Base-by-base conservation (phyloP, 2,113 vertebrate genomes). In the Eolophus roseicapilla region DNA sequence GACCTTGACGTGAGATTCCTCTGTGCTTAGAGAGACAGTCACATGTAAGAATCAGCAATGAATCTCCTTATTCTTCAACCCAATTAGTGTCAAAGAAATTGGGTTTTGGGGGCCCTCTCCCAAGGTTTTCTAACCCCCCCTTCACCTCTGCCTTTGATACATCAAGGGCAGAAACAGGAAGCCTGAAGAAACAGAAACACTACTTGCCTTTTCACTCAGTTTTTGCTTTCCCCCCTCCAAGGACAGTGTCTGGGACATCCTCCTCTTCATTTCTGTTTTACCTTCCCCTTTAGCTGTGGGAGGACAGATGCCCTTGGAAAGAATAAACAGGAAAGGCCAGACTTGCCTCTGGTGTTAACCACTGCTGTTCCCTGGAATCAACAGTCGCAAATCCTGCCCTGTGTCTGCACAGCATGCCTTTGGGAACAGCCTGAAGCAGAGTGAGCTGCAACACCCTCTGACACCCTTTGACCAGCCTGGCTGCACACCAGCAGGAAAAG, bases 71-170 rank as follows among this genome's bases (percentile, higher is more conserved):
- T 89, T 78, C 89, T 87, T 87, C 87, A 95, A 95, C 17, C 11
- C 81, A 85, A 95, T 96, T 82, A 95, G 55, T 95, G 93, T 91
- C 96, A 97, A 70, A 90, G 63, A 93, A 96, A 97, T 95, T 81
- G 82, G 73, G 79, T 82, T 96, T 88, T 73, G 67, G 67, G 85
- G 57, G 50, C 28, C 37, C 24, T 82, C 31, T 93, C 59, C 47
- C 17, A 90, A 46, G 79, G 62, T 86, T 76, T 92, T 11, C 73
- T 90, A 80, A 74, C 20, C 43, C 55, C n/a, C n/a, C 13, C 20
- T 70, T 70, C 93, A 93, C 82, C 77, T 90, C 85, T 91, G 70
- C 53, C 53, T 92, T 77, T 68, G 41, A 82, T 39, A 68, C 23
- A 41, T 70, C 82, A 95, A 94, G 92, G 91, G 46, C 80, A 95